These are phyloP conservation scores for Eunapius fragilis DNA, from an alignment of 37 sponge, comb jelly and placozoan species.

Conservation along the genomic window DNA sequence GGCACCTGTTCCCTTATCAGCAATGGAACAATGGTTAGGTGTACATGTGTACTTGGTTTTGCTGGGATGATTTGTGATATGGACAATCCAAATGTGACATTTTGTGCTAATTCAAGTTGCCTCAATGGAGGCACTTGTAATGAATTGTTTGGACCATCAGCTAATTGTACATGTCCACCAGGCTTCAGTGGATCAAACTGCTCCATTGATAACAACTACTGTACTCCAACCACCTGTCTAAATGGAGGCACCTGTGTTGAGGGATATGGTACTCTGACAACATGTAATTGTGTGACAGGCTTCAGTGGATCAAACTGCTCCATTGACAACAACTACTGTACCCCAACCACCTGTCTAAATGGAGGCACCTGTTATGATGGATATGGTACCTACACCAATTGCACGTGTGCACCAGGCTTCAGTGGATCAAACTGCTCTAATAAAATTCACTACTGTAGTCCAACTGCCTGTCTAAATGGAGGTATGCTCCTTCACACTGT, in stretches of 20 bases:
- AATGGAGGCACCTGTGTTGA: too few relatives aligned
- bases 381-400: too few relatives aligned
- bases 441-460: background rate
- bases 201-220: too few relatives aligned
- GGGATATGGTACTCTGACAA: too few relatives aligned
- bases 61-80: conserved; percentile 43
- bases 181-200: too few relatives aligned
- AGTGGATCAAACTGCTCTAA: conserved; percentile 14
- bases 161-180: conserved; percentile 41
- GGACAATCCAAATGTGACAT: conserved; percentile 10
- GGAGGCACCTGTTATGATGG: too few relatives aligned
- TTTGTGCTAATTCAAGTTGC: conserved; percentile 10
- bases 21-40: background rate
- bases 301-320: too few relatives aligned
- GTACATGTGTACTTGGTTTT: conserved; percentile 51
- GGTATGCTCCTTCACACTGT: too few relatives aligned
- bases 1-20: conserved; percentile 37
- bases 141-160: conserved; percentile 17
- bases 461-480: background rate
- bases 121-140: conserved; percentile 51
- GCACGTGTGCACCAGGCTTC: conserved; percentile 16
- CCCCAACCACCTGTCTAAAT: too few relatives aligned
- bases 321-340: too few relatives aligned
- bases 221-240: too few relatives aligned
- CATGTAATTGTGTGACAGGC: too few relatives aligned